Percentiles rank a stretch among this genome's conserved stretches.
phyloP scores from a whole-genome alignment of 2,113 vertebrate genomes.

The Daubentonia madagascariensis region DNA sequence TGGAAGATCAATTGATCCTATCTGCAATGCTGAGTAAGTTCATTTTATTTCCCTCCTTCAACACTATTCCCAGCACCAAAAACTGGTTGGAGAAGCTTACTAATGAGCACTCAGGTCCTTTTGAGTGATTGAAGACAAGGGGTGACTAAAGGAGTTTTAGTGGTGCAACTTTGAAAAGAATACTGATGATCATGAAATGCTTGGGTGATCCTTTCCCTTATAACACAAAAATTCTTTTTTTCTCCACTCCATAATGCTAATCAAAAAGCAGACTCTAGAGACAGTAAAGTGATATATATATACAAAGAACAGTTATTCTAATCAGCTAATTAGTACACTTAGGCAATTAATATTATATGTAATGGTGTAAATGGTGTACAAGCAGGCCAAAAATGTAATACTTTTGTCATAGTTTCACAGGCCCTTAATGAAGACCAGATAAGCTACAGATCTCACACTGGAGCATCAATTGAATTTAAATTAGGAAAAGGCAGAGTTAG shows the following conservation, averaged over 20 bases:
- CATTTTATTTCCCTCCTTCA: neutral
- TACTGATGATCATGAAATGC: neutral
- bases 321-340: conserved; percentile 57
- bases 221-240: neutral
- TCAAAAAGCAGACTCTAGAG: conserved; percentile 25
- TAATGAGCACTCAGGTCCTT: conserved; percentile 33
- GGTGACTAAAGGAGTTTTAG: neutral
- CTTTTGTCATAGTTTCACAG: conserved; percentile 54
- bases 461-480: conserved; percentile 65
- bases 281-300: conserved; percentile 7
- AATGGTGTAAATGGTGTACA: conserved; percentile 33
- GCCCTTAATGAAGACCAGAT: conserved; percentile 64
- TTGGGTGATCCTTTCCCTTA: neutral
- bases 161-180: conserved; percentile 23
- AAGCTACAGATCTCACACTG: conserved; percentile 32
- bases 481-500: conserved; percentile 38
- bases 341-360: conserved; percentile 61
- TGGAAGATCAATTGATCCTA: conserved; percentile 3
- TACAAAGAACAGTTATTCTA: conserved; percentile 43
- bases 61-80: neutral
- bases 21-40: conserved; percentile 18
- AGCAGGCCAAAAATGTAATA: conserved; percentile 49
- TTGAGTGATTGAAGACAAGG: neutral
- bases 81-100: neutral
- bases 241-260: neutral